Percentiles rank a stretch among this genome's conserved stretches.
Evolutionary conservation across 2,888 invertebrate species (phyloP).

Genomic region (Eupithecia abbreviata): DNA sequence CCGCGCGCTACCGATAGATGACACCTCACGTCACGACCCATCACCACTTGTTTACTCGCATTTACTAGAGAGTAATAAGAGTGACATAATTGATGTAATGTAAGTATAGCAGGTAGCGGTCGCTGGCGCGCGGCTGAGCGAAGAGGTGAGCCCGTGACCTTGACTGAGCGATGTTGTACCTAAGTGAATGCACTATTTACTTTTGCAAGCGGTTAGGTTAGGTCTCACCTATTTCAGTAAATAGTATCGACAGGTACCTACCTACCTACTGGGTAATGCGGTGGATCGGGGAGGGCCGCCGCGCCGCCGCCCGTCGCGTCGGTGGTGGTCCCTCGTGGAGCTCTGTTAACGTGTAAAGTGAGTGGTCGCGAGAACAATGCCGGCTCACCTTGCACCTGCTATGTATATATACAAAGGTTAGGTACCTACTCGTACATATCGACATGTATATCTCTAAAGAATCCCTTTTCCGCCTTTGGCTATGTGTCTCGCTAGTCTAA

Average conservation of each 20-base stretch:
- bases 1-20: constrained; percentile 55
- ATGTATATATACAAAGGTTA: no score
- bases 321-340: background rate
- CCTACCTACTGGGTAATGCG: no score
- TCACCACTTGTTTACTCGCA: constrained; percentile 5
- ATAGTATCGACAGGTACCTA: no score
- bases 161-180: background rate
- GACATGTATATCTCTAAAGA: background rate
- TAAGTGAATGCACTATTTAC: background rate
- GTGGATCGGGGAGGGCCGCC: no score
- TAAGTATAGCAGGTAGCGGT: background rate
- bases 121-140: background rate
- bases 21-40: constrained; percentile 45
- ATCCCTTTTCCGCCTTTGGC: background rate
- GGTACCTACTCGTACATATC: no score
- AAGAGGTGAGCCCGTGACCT: background rate
- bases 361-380: background rate
- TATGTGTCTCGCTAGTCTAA: no score
- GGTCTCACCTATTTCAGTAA: no score
- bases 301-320: background rate
- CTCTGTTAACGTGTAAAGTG: background rate
- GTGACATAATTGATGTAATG: constrained; percentile 15
- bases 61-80: background rate
- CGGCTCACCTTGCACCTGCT: background rate
- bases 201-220: background rate